These are phyloP conservation scores for Pentamera pediparva DNA, from an alignment of 53 echinoderm and acorn worm genomes.

Conservation along the genomic window DNA sequence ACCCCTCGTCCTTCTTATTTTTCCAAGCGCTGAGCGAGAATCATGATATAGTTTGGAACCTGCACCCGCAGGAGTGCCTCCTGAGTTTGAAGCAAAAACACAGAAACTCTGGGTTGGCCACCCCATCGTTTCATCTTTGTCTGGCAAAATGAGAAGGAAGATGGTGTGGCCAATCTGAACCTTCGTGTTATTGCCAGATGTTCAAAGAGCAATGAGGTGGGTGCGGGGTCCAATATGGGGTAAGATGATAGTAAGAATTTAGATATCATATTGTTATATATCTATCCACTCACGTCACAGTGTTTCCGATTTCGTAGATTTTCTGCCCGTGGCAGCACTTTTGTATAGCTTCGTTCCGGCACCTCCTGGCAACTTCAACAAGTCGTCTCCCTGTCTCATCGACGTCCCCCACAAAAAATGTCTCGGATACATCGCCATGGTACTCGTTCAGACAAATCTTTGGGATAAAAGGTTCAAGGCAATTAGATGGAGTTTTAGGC, in stretches of 20 bases:
- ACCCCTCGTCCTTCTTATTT: too few relatives aligned
- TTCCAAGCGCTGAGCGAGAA: too few relatives aligned
- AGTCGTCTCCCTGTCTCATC: slow-evolving; percentile 66
- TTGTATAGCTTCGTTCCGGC: slow-evolving; percentile 84
- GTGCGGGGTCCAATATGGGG: too few relatives aligned
- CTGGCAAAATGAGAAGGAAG: not conserved
- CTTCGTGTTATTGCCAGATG: too few relatives aligned
- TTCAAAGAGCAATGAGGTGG: too few relatives aligned
- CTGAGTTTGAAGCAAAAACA: not conserved
- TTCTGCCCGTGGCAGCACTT: slow-evolving; percentile 47
- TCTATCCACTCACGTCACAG: slow-evolving; percentile 73
- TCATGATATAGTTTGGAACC: too few relatives aligned
- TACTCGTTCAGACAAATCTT: slow-evolving; percentile 76
- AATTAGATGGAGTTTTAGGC: too few relatives aligned
- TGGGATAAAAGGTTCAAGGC: too few relatives aligned
- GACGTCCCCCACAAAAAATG: slow-evolving; percentile 76
- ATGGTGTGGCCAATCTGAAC: too few relatives aligned
- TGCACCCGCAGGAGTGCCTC: too few relatives aligned
- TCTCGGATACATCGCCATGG: slow-evolving; percentile 93
- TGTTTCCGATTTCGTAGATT: slow-evolving; percentile 67
- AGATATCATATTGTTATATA: too few relatives aligned
- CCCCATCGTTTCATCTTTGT: not conserved
- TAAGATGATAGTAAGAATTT: too few relatives aligned
- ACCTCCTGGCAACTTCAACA: slow-evolving; percentile 61
- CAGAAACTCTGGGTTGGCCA: not conserved